Conservation (phyloP, 2,797 vertebrate species). For the Corythornis leucogaster region DNA sequence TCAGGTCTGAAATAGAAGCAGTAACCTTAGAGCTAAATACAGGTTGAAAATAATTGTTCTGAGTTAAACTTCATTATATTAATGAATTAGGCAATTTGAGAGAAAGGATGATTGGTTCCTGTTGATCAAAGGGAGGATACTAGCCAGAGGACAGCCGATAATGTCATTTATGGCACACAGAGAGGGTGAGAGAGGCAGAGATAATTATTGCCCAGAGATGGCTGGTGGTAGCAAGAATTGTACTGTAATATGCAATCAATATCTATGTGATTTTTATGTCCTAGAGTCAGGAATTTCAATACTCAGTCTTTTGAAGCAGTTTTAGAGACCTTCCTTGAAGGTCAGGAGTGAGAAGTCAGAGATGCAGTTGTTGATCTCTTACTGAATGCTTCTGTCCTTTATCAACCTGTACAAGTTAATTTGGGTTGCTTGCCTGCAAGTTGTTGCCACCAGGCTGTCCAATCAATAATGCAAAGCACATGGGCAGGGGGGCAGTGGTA, state of each 20-base stretch:
- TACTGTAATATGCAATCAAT: neutral
- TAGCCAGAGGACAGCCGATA: conserved; percentile 33
- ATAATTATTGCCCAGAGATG: conserved; percentile 9
- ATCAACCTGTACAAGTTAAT: neutral
- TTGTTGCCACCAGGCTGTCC: neutral
- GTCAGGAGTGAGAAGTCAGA: neutral
- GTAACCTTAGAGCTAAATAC: conserved; percentile 55
- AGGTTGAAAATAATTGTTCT: conserved; percentile 42
- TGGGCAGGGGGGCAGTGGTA: neutral
- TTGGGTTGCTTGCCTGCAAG: neutral
- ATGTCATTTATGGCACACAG: conserved; percentile 34
- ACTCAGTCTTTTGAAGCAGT: neutral
- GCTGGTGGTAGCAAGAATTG: neutral
- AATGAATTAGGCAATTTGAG: conserved; percentile 41
- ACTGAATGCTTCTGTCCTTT: neutral
- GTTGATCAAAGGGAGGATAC: conserved; percentile 26
- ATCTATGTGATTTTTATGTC: neutral
- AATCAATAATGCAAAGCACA: neutral
- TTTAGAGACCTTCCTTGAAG: neutral
- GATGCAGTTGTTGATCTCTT: neutral
- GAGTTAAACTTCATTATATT: conserved; percentile 42
- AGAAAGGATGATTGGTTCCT: conserved; percentile 21
- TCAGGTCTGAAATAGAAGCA: conserved; percentile 43
- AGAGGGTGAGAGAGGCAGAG: neutral
- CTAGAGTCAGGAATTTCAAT: neutral